Evolutionary conservation across 1,140 invertebrate species (phyloP), one percentile per base, ranked within the genome.

Genomic region (Carcinoscorpius rotundicauda): DNA sequence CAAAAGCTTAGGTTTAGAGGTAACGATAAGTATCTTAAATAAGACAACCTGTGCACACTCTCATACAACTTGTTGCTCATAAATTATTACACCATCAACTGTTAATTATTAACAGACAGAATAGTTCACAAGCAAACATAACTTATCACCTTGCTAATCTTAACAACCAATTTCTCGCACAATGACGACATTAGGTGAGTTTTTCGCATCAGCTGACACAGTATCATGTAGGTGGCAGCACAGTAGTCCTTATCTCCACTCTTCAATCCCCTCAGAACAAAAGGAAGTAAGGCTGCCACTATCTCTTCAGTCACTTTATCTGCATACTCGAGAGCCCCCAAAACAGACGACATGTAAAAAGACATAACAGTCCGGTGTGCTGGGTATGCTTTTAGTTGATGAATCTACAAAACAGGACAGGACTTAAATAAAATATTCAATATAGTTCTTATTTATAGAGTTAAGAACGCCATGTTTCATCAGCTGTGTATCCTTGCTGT

Each of bases 321-420:
- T 0, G 73, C 73, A 58, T 77, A 73, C 68, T 87, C 81, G 51
- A 91, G 76, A 29, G 83, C 81, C 4, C 88, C 88, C 61, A 88
- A 80, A 4, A 88, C 75, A 3, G 84, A 82, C 3, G 84, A 84
- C 63, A 86, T 85, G 72, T 87, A 91, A 76, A 93, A 93, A 4
- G 86, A 85, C 71, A 89, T 85, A 6, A 88, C 77, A 3, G 85
- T 85, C 60, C 83, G 84, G 8, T 91, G 75, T 11, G 81, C 78
- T 52, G 79, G 75, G 3, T 84, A 82, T 63, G 82, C 77, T 3
- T 81, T 76, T 5, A 29, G 29, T 29, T 29, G 29, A 29, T 29
- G 29, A 29, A 29, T 29, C 29, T 29, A 29, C 29, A 29, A 29
- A 29, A 29, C 29, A 29, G 29, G 29, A 29, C 29, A 29, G 29